Evolutionary conservation across 35 echinoderm and acorn worm genomes (phyloP).

Genomic region (Anneissia japonica): DNA sequence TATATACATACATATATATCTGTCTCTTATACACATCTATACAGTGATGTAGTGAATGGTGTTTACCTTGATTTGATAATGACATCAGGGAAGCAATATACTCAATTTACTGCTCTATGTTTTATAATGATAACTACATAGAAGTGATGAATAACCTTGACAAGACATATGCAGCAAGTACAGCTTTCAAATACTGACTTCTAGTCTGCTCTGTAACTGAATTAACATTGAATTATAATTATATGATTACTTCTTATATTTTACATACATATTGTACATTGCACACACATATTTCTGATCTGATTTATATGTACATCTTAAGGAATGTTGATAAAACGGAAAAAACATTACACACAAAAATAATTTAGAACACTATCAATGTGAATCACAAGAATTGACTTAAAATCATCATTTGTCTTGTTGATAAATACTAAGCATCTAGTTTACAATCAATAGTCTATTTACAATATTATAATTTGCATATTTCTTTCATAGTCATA

Average conservation of each 20-base stretch:
- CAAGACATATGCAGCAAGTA: background rate
- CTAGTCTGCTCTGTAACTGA: too few relatives aligned
- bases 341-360: background rate
- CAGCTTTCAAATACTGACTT: background rate
- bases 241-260: background rate
- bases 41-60: too few relatives aligned
- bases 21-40: too few relatives aligned
- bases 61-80: too few relatives aligned
- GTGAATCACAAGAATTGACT: background rate
- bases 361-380: background rate
- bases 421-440: constrained; percentile 2
- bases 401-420: background rate
- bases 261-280: background rate
- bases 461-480: background rate
- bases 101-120: background rate
- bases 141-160: background rate
- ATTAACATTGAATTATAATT: background rate
- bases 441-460: background rate
- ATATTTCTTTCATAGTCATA: constrained; percentile 2
- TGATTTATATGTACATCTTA: background rate
- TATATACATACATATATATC: too few relatives aligned
- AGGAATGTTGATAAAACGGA: background rate
- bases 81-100: too few relatives aligned
- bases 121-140: background rate
- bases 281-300: background rate